Base-by-base conservation (phyloP, 2,797 vertebrate genomes). In the Allobates femoralis region DNA sequence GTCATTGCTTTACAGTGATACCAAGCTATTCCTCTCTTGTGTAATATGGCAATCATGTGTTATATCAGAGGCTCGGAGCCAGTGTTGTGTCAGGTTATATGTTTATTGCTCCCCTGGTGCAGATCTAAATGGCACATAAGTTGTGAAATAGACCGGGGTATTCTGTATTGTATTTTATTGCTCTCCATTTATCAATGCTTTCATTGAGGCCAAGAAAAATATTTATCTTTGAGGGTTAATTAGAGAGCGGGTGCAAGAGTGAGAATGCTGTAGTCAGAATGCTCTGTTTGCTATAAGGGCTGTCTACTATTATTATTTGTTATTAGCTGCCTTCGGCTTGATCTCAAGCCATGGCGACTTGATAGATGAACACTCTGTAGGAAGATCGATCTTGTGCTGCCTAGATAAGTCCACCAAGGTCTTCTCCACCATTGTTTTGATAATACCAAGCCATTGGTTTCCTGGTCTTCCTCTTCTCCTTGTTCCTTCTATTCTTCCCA, bases 1-100 rank as follows among this genome's bases (percentile, higher is more conserved):
- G 55, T 79, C 77, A 62, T 26, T 79, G 76, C 10, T 60, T 71
- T 78, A 78, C 28, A 60, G 77, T 41, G 58, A 62, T 34, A 60
- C 26, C 41, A 0, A 0, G 6, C 32, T 34, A 21, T 1, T 37
- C 23, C 14, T 12, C 11, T 37, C 28, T 55, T 26, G 32, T 53
- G 28, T 34, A 21, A 21, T 30, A 75, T 23, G 37, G 11, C 46
- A 41, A 46, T n/a, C 8, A 75, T 16, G 16, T 19, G 26, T 51
- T 32, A 56, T 41, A 50, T 71, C 3, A 3, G 10, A 46, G 15
- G 21, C 37, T 46, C 37, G 50, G 74, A 28, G 46, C n/a, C 30
- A 46, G 14, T 37, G n/a, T 74, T 74, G 16, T 37, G n/a, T 76
- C 7, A 56, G 53, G 41, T 77, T 28, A 18, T 46, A 26, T 28